Evolutionary conservation across 2,888 invertebrate genomes (phyloP).

Genomic region (Eupithecia vulgata): DNA sequence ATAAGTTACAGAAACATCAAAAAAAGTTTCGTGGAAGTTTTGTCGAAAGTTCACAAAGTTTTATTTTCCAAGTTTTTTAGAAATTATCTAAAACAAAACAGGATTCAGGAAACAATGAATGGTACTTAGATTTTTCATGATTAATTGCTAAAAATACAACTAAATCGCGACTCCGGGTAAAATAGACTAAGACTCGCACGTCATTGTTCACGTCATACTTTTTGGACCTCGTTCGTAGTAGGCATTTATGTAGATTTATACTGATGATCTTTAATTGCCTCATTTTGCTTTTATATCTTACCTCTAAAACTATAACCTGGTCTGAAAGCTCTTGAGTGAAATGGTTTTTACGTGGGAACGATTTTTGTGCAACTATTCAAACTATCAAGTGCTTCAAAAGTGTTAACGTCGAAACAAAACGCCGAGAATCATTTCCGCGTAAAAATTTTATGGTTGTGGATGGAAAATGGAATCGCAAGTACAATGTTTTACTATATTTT

Average conservation of each 20-base stretch:
- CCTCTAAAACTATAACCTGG: conserved; percentile 66
- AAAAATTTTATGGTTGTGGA: conserved; percentile 84
- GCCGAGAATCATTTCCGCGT: conserved; percentile 85
- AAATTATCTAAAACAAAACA: conserved; percentile 42
- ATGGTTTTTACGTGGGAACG: conserved; percentile 85
- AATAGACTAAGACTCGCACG: background rate
- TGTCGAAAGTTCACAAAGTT: conserved; percentile 52
- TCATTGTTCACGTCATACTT: conserved; percentile 4
- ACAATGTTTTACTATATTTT: conserved; percentile 63
- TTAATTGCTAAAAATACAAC: conserved; percentile 17
- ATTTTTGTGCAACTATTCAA: conserved; percentile 79
- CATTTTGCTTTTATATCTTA: conserved; percentile 28
- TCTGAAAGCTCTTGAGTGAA: conserved; percentile 84
- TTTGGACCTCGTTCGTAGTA: conserved; percentile 19
- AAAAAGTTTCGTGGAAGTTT: conserved; percentile 58
- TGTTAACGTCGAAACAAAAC: conserved; percentile 79
- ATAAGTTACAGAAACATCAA: conserved; percentile 48
- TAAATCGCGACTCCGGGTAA: conserved; percentile 6
- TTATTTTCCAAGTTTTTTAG: conserved; percentile 39
- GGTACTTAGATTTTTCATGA: conserved; percentile 43
- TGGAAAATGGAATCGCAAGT: conserved; percentile 84
- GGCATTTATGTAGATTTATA: conserved; percentile 14
- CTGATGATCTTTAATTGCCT: conserved; percentile 22
- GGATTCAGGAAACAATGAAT: conserved; percentile 49
- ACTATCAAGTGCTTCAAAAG: conserved; percentile 74